Evolutionary conservation across 2,113 vertebrate genomes (phyloP), one percentile per base, ranked within the genome.

Genomic region (Mungos mungo): DNA sequence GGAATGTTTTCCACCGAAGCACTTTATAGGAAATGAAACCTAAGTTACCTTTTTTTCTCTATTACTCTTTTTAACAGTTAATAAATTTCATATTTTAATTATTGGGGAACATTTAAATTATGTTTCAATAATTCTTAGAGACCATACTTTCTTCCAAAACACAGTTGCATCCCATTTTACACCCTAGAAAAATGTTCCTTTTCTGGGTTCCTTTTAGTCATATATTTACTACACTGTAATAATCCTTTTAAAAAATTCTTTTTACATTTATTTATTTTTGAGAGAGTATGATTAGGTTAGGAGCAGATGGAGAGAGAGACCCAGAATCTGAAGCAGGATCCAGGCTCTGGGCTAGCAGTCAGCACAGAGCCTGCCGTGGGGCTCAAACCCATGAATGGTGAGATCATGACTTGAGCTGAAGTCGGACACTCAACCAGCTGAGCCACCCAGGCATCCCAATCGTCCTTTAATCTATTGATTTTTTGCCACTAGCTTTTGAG

Each of bases 11-110:
- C 50, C 80, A 87, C 14, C 57, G 71, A 95, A 92, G 45, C 52
- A 80, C 80, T 92, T 96, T 87, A 45, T 82, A 77, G n/a, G 15
- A 90, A 95, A 90, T 93, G 50, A 90, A 86, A 93, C 0, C 45
- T 27, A 90, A 3, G n/a, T 71, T 80, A 41, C 35, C 38, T 81
- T 90, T 31, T 77, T 77, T 79, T 82, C n/a, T 94, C 68, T 65
- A 47, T 92, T 74, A 69, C 5, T 80, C 14, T 31, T 89, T 89
- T 69, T 69, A 82, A 94, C 27, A 57, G 60, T 90, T 96, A 77
- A 33, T 27, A 94, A 54, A n/a, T 68, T 71, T 82, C 38, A 92
- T 54, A 92, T 81, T 89, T 45, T 92, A 96, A 54, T 90, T 76
- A 38, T 29, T 68, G 14, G 35, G 79, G 9, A 54, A 92, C 23